Evolutionary conservation across 1,140 invertebrate species (phyloP).

Genomic region (Drosophila kurseongensis): DNA sequence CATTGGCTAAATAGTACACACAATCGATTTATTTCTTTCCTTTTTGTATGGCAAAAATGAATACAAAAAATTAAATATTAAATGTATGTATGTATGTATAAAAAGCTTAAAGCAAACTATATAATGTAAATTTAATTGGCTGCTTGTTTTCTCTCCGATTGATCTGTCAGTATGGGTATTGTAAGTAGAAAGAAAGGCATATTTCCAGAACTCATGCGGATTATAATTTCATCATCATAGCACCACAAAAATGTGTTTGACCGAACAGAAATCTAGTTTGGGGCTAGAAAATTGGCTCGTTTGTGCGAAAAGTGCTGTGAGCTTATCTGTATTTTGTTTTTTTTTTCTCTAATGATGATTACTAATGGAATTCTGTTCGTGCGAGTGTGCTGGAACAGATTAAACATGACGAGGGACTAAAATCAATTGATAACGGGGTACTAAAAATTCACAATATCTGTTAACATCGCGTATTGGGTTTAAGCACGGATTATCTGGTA

Average conservation of each 20-base stretch:
- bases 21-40: constrained; percentile 71
- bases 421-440: constrained; percentile 16
- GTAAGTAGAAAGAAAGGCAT: constrained; percentile 61
- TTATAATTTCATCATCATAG: constrained; percentile 52
- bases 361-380: constrained; percentile 72
- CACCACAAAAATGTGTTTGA: constrained; percentile 49
- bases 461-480: constrained; percentile 43
- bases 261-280: constrained; percentile 31
- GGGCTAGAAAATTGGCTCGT: constrained; percentile 8
- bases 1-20: constrained; percentile 62
- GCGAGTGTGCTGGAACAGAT: constrained; percentile 30
- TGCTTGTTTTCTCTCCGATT: constrained; percentile 48
- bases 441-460: constrained; percentile 13
- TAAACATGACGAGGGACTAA: constrained; percentile 10
- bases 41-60: constrained; percentile 82
- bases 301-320: constrained; percentile 43
- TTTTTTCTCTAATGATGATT: constrained; percentile 61
- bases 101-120: constrained; percentile 82
- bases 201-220: constrained; percentile 50
- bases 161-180: constrained; percentile 47
- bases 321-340: constrained; percentile 36
- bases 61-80: constrained; percentile 83
- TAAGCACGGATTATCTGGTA: constrained; percentile 32
- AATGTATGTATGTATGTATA: constrained; percentile 77
- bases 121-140: constrained; percentile 69